phyloP scores from a whole-genome alignment of 92 coral and sea anemone species.

The Siderastrea radians region DNA sequence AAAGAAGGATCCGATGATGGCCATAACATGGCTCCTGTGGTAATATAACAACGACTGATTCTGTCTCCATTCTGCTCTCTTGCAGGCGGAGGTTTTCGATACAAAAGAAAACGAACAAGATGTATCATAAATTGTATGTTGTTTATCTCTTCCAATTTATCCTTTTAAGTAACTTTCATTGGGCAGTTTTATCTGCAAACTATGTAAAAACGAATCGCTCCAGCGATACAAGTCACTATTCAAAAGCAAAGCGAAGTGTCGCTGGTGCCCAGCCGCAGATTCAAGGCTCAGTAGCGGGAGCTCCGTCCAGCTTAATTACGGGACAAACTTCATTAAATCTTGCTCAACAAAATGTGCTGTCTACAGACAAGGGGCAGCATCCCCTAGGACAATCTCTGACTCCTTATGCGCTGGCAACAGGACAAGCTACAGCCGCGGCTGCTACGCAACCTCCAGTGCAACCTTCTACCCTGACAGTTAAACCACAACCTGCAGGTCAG shows the following conservation, averaged over 20 bases:
- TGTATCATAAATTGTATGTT: not conserved
- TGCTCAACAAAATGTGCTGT: not conserved
- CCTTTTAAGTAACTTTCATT: not conserved
- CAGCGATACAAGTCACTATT: not conserved
- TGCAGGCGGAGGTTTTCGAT: constrained; percentile 17
- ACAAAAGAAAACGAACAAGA: constrained; percentile 9
- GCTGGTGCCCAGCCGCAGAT: constrained; percentile 23
- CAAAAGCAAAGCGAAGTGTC: constrained; percentile 14
- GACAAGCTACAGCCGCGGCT: not conserved
- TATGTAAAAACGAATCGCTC: not conserved
- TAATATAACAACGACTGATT: not conserved
- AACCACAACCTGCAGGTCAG: constrained; percentile 24
- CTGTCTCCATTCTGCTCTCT: not conserved
- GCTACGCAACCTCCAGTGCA: constrained; percentile 21
- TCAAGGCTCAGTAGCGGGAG: constrained; percentile 28
- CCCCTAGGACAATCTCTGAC: not conserved
- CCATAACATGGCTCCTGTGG: no score
- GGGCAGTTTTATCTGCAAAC: constrained; percentile 12
- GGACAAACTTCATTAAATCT: not conserved
- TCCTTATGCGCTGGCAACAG: constrained; percentile 33
- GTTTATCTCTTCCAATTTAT: not conserved
- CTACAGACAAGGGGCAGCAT: constrained; percentile 5
- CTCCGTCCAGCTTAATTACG: constrained; percentile 2
- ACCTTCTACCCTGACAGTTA: not conserved
- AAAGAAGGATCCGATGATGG: no score